Base-by-base conservation (phyloP, 1,140 invertebrate species). In the Scaptomyza hsui region DNA sequence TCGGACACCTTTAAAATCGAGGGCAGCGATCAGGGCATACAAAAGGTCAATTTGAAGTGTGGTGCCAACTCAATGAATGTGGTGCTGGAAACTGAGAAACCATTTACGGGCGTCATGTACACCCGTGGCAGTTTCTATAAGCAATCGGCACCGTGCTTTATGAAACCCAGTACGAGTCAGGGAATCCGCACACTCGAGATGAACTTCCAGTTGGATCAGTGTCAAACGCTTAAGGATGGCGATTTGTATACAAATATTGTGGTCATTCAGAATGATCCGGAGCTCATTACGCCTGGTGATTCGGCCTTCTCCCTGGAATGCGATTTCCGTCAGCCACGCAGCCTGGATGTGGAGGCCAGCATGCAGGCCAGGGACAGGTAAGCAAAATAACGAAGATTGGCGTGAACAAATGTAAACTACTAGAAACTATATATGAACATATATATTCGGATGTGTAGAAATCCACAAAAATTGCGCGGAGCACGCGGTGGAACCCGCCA, bases 221-320 rank as follows among this genome's bases (percentile, higher is more conserved):
- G 94, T 59, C 91, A 92, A 60, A 94, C 93, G 0, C 81, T 92
- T 53, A 91, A 94, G 91, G 90, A 93, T 13, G 92, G 91, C 3
- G 92, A 93, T 24, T 91, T 92, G 0, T 94, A 93, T 78, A 92
- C 91, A 1, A 94, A 94, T 63, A 92, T 93, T 12, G 86, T 94
- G 24, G 92, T 94, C 9, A 91, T 94, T 13, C 94, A 94, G 74
- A 93, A 94, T 67, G 94, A 94, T 81, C 93, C 94, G 35, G 94
- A 94, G 60, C 75, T 94, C 4, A 93, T 94, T 55, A 94, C 94
- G 52, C 94, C 94, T 1, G 94, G 94, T 1, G 94, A 94, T 83
- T 93, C 93, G 6, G 94, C 94, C 42, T 94, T 94, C 77, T 93
- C 92, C 45, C 75, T 94, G 41, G 93, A 94, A 89, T 94, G 94